Percentiles rank a stretch among this genome's conserved stretches.
Evolutionary conservation across 2,888 invertebrate genomes (phyloP).

Genomic region (Holacanthella duospinosa): DNA sequence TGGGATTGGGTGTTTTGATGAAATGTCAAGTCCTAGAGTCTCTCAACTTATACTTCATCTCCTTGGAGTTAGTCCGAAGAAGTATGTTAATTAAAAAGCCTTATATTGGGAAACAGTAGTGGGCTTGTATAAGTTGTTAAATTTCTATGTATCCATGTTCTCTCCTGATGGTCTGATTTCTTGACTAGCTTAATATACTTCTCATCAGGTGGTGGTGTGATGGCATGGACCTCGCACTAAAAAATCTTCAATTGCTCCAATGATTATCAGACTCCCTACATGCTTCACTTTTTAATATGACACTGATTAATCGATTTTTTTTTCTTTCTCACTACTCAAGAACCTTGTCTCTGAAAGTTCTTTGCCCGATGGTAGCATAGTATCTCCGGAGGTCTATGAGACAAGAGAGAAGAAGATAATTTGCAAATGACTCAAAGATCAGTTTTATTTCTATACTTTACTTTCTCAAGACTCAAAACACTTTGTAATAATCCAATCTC

Average conservation of each 20-base stretch:
- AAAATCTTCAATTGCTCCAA: not conserved
- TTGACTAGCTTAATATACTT: not conserved
- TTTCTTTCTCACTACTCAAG: not conserved
- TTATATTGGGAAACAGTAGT: not conserved
- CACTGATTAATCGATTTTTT: conserved; percentile 36
- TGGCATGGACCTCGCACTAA: not conserved
- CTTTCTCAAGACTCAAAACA: not conserved
- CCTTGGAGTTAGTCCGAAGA: too few relatives aligned
- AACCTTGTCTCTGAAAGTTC: not conserved
- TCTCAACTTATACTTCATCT: not conserved
- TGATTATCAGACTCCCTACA: conserved; percentile 4
- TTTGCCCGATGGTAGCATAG: too few relatives aligned
- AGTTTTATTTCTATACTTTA: not conserved
- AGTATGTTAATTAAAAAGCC: conserved; percentile 3
- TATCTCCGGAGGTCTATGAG: too few relatives aligned
- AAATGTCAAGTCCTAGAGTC: not conserved
- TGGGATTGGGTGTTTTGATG: not conserved
- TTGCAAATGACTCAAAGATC: not conserved
- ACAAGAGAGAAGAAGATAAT: not conserved
- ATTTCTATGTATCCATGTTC: not conserved
- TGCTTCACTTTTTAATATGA: conserved; percentile 29
- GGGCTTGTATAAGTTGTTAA: not conserved
- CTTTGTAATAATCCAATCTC: not conserved
- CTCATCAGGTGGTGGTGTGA: conserved; percentile 1
- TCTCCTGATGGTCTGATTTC: not conserved